phyloP scores from a whole-genome alignment of 2,797 vertebrate species.

The Sandelia bainsii region DNA sequence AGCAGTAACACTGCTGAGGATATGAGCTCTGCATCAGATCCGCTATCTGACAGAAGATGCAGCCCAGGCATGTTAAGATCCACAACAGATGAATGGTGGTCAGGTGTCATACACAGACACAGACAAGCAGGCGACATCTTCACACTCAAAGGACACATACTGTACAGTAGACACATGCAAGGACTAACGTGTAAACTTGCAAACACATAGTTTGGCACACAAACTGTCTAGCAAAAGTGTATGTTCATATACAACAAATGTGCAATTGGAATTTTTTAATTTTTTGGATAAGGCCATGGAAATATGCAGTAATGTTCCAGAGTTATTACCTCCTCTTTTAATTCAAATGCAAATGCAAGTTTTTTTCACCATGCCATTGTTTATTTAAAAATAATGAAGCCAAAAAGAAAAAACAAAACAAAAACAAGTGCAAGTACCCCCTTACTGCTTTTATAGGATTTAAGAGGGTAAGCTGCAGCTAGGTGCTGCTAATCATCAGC shows the following conservation, averaged over 20 bases:
- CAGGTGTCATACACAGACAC: conserved; percentile 63
- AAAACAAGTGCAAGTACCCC: no score
- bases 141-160: background rate
- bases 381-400: no score
- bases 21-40: conserved; percentile 61
- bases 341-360: no score
- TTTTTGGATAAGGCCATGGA: no score
- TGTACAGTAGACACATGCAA: background rate
- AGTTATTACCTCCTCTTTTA: no score
- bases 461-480: no score
- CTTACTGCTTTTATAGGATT: no score
- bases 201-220: background rate
- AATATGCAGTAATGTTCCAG: no score
- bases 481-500: no score
- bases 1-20: conserved; percentile 51
- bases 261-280: no score
- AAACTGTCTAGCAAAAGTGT: background rate
- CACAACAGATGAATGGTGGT: conserved; percentile 77
- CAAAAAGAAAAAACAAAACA: no score
- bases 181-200: background rate
- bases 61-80: conserved; percentile 59
- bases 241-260: background rate
- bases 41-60: conserved; percentile 66
- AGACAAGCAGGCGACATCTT: conserved; percentile 8
- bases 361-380: no score